phyloP scores from a whole-genome alignment of 2,113 vertebrate species.

The Hemiscyllium ocellatum region DNA sequence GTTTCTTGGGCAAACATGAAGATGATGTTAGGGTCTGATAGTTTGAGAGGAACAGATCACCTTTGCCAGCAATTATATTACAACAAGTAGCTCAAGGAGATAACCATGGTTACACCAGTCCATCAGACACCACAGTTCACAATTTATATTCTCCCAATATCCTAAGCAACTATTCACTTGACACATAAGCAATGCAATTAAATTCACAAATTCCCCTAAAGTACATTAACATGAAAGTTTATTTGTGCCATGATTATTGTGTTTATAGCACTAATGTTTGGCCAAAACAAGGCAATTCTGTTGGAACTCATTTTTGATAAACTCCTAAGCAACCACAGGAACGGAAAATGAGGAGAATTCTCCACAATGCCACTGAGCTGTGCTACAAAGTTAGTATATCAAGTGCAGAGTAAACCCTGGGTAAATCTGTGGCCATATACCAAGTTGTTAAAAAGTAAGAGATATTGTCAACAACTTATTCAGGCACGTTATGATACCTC shows the following conservation, averaged over 20 bases:
- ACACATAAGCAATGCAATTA: not conserved
- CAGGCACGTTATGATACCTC: no score
- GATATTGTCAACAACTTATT: no score
- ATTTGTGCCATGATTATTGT: not conserved
- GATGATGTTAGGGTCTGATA: not conserved
- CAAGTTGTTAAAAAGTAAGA: no score
- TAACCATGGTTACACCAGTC: not conserved
- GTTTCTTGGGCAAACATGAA: not conserved
- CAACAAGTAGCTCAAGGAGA: not conserved
- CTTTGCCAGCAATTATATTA: not conserved
- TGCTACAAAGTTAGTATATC: not conserved
- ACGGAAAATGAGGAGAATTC: not conserved
- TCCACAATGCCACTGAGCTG: not conserved
- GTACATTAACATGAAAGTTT: not conserved
- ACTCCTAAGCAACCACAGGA: not conserved
- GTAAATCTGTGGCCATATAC: not conserved
- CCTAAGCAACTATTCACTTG: not conserved
- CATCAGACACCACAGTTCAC: not conserved
- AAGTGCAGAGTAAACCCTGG: not conserved
- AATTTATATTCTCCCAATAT: not conserved
- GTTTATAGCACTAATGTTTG: not conserved
- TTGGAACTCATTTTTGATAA: not conserved
- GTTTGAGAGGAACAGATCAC: not conserved
- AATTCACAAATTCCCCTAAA: not conserved
- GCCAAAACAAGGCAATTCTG: not conserved